phyloP scores from a whole-genome alignment of 2,888 invertebrate genomes.

The Erebia aethiops region DNA sequence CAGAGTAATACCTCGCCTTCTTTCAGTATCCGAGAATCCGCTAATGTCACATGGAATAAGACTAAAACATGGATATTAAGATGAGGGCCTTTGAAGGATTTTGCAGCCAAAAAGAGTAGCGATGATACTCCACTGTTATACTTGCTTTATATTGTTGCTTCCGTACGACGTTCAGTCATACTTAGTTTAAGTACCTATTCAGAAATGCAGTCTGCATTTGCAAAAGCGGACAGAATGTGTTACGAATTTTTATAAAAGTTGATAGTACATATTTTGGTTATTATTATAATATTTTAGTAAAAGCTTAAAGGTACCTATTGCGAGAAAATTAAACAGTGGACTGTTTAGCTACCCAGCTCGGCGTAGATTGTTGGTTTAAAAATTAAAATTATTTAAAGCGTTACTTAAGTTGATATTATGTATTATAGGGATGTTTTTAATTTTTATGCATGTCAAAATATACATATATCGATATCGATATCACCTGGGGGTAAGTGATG shows the following conservation, averaged over 20 bases:
- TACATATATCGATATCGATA: no score
- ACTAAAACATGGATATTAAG: conserved; percentile 79
- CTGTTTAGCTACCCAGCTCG: not conserved
- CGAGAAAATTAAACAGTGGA: not conserved
- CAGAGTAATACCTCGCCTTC: conserved; percentile 41
- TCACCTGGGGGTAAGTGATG: no score
- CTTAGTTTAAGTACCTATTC: conserved; percentile 33
- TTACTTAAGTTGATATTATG: no score
- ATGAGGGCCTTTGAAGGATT: conserved; percentile 77
- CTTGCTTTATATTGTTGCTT: conserved; percentile 44
- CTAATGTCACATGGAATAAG: conserved; percentile 78
- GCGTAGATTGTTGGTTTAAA: no score
- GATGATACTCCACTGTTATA: conserved; percentile 59
- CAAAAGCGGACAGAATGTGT: conserved; percentile 25
- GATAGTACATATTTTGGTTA: conserved; percentile 10
- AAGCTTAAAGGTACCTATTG: not conserved
- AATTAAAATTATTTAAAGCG: no score
- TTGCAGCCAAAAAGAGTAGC: conserved; percentile 69
- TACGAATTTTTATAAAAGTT: conserved; percentile 28
- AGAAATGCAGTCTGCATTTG: conserved; percentile 34
- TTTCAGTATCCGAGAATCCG: conserved; percentile 54
- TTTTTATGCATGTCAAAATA: no score
- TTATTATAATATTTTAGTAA: conserved; percentile 7
- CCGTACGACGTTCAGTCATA: conserved; percentile 39
- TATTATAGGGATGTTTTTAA: no score